Evolutionary conservation across 2,888 invertebrate genomes (phyloP), one percentile per base, ranked within the genome.

Genomic region (Cryptus viduatorius): DNA sequence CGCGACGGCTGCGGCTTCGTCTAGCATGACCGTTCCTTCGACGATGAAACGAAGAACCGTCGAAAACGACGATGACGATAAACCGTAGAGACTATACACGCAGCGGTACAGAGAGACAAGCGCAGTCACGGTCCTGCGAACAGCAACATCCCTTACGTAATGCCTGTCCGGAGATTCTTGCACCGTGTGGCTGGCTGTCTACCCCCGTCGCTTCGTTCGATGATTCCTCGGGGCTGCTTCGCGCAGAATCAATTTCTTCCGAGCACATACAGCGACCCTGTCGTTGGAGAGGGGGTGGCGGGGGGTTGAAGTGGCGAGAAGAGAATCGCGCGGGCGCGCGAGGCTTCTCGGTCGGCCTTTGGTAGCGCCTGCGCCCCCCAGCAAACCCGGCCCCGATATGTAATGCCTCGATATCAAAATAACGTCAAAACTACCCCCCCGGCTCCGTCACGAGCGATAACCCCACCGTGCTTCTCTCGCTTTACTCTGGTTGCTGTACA

Each of bases 211-310:
- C 77, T 77, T 82, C 87, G 85, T 88, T 87, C 86, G 85, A 86
- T 86, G 87, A 85, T 84, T 85, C 82, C 86, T 79, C 84, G 80
- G 67, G 67, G 79, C 56, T 44, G 79, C 83, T 86, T 87, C 91
- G 91, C 91, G 91, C 91, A 91, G 91, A 91, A 91, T 92, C 91
- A 91, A 91, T 91, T 92, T 91, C 90, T 89, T 90, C 88, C 82
- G 65, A 75, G 82, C 14, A 64, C 71, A 56, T 56, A 67, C 16
- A 71, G 64, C 44, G 71, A 24, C 59, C 37, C 53, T n/a, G 71
- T 48, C 29, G 53, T 3, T 29, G 16, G 42, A 37, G 53, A 56
- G 53, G 14, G 56, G 31, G n/a, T 7, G 10, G 8, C 24, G 24
- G 29, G 16, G 37, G 64, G 42, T 64, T 1, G 48, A 2, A 77